Base-by-base conservation (phyloP, 2,797 vertebrate genomes). In the Schizothorax lantsangensis region DNA sequence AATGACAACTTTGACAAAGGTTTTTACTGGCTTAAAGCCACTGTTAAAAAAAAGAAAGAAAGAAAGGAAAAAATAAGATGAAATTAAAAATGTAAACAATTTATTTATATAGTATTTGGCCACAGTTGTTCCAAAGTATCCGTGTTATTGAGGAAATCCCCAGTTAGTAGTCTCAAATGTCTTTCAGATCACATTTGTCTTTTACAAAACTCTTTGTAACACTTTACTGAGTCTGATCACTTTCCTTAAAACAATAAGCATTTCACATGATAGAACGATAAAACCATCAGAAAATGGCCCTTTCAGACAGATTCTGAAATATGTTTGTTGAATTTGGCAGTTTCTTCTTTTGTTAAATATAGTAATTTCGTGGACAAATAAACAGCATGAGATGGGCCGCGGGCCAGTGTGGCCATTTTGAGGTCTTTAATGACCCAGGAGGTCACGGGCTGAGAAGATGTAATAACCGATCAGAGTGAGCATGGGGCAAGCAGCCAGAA, bases 381-480 rank as follows among this genome's bases (percentile, higher is more conserved):
- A 94, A 93, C 93, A 88, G 91, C 89, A 89, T 84, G 91, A 91
- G 90, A 91, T 92, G 92, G 92, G 93, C 92, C 84, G 90, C 74
- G 86, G 64, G 94, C 94, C 94, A 95, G 89, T 88, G 87, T 88
- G 90, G 91, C 92, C 91, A 93, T 95, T 95, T 90, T 23, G 49
- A 81, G 82, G 83, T 95, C 91, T 91, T 90, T 95, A 94, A 94
- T 93, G 94, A 95, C 94, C 94, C 90, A 75, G 14, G 73, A 92
- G 94, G 95, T 95, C 92, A 88, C 33, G 62, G 89, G 91, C 94
- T 94, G 94, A 92, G 66, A 90, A 73, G 80, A 93, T 94, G 93
- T 95, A 95, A 95, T 94, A 95, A 94, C 93, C 94, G 93, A 95
- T 95, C 95, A 95, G 95, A 95, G 92, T 92, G 93, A 92, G 93